phyloP scores from a whole-genome alignment of 1,140 invertebrate genomes.

The Nautilus pompilius region DNA sequence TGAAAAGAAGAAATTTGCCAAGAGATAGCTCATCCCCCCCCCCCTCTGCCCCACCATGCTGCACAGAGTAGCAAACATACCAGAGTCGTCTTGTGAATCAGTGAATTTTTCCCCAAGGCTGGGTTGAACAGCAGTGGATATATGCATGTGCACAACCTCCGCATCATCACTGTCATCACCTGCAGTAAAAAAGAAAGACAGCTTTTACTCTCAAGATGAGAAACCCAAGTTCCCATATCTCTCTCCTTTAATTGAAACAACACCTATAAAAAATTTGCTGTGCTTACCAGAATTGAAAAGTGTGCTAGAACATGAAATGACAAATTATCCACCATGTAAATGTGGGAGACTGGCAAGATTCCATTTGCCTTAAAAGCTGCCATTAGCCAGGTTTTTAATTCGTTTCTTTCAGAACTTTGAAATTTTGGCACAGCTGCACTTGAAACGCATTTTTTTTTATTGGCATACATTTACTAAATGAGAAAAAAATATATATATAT shows the following conservation, averaged over 20 bases:
- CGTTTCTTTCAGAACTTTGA: no score
- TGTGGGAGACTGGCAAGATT: no score
- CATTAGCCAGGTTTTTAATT: no score
- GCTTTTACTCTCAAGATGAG: background rate
- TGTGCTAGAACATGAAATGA: no score
- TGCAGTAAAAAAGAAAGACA: slow-evolving; percentile 14
- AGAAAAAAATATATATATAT: no score
- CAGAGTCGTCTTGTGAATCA: slow-evolving; percentile 29
- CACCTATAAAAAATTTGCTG: no score
- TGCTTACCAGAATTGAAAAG: no score
- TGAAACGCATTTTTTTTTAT: no score
- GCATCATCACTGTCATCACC: slow-evolving; percentile 48
- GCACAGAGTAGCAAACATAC: slow-evolving; percentile 10
- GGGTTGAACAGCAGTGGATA: slow-evolving; percentile 56
- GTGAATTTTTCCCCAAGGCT: slow-evolving; percentile 55
- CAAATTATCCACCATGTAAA: no score
- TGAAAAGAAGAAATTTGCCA: slow-evolving; percentile 3
- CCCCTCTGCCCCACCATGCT: background rate
- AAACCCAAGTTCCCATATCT: background rate
- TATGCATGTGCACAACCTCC: slow-evolving; percentile 75
- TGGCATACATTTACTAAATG: no score
- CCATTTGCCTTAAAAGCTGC: no score
- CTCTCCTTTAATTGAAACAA: background rate
- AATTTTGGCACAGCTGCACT: no score
- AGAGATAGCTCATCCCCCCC: background rate